phyloP scores from a whole-genome alignment of 2,797 vertebrate genomes.

The Sciurus carolinensis region DNA sequence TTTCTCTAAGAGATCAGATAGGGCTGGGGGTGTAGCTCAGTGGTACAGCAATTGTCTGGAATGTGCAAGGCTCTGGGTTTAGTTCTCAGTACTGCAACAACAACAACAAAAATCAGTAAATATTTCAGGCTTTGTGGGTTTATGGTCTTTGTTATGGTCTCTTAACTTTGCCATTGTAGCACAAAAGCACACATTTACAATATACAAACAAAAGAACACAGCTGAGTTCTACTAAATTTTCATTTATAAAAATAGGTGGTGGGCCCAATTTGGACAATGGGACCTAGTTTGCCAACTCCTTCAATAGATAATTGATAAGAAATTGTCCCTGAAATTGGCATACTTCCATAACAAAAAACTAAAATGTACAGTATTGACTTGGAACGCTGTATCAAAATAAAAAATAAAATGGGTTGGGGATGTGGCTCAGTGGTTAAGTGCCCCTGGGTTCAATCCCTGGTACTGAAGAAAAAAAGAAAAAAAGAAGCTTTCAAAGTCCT shows the following conservation, averaged over 20 bases:
- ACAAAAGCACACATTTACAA: background rate
- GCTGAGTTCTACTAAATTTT: background rate
- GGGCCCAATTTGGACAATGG: background rate
- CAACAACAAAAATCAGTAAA: background rate
- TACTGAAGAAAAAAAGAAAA: too few species aligned
- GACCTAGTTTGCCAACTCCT: background rate
- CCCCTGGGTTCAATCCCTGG: too few species aligned
- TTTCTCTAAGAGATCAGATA: conserved; percentile 2
- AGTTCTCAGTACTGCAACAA: background rate
- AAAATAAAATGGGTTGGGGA: too few species aligned
- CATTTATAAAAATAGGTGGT: background rate
- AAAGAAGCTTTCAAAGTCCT: background rate
- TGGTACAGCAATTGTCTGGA: background rate
- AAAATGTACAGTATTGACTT: conserved; percentile 3
- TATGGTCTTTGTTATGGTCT: background rate
- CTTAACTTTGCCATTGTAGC: background rate
- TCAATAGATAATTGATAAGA: background rate
- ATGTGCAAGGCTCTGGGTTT: background rate
- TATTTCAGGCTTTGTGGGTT: conserved; percentile 44
- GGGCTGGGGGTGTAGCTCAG: background rate
- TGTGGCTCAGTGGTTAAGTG: too few species aligned
- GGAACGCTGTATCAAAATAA: background rate
- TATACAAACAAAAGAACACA: background rate
- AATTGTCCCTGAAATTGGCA: background rate
- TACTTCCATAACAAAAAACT: conserved; percentile 26